Percentiles rank a stretch among this genome's conserved stretches.
Conservation (phyloP, 2,113 vertebrate species). For the Ictalurus furcatus region DNA sequence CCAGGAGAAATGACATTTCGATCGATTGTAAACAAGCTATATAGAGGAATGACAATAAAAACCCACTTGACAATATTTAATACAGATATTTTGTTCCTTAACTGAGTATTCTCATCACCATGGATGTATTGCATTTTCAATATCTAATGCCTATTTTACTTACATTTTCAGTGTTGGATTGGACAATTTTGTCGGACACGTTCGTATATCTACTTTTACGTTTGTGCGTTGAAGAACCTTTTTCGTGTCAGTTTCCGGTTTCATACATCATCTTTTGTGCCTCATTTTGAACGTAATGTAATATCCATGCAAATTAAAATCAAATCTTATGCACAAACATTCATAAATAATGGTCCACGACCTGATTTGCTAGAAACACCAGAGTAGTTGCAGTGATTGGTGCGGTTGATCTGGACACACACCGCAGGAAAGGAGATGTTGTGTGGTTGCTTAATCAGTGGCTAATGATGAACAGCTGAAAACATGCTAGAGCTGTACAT, state of each 20-base stretch:
- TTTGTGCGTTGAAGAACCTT: background rate
- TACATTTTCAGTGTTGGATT: background rate
- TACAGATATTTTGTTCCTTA: background rate
- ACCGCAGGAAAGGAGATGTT: constrained; percentile 12
- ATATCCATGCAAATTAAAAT: background rate
- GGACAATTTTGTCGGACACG: no score
- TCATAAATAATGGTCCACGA: background rate
- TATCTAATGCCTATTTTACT: background rate
- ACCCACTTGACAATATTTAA: background rate
- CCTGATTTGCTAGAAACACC: background rate
- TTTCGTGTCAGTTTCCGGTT: background rate
- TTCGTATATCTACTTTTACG: background rate
- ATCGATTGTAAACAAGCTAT: no score
- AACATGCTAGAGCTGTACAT: background rate
- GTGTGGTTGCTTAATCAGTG: constrained; percentile 31
- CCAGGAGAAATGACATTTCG: no score
- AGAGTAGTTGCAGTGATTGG: background rate
- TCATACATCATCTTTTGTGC: no score
- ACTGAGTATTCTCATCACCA: background rate
- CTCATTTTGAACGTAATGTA: background rate
- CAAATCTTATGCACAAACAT: background rate
- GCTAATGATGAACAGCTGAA: constrained; percentile 14
- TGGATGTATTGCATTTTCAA: background rate
- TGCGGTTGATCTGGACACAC: constrained; percentile 16
- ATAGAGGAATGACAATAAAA: no score